Conservation (phyloP, 2,797 vertebrate genomes). For the Odontamblyopus lacepedii region DNA sequence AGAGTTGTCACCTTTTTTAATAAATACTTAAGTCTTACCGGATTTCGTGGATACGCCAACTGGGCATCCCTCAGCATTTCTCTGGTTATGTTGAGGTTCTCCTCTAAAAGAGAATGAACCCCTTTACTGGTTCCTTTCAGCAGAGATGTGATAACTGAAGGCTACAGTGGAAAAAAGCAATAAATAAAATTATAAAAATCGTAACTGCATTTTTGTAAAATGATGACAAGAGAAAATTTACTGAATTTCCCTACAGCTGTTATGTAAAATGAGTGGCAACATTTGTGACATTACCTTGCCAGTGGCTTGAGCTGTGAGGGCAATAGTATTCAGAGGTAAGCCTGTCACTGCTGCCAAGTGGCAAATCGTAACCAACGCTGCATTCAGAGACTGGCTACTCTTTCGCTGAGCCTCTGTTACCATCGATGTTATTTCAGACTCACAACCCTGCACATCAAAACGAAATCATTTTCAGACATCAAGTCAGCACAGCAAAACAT, state of each 20-base stretch:
- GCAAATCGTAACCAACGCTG: slow-evolving; percentile 69
- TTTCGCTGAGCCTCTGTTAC: slow-evolving; percentile 87
- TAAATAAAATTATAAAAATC: not conserved
- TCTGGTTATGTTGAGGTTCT: slow-evolving; percentile 70
- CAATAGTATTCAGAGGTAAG: slow-evolving; percentile 67
- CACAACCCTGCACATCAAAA: slow-evolving; percentile 82
- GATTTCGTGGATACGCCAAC: slow-evolving; percentile 68
- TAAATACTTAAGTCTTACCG: slow-evolving; percentile 46
- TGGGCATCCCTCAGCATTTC: slow-evolving; percentile 76
- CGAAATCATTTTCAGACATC: slow-evolving; percentile 26
- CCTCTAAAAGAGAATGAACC: slow-evolving; percentile 76
- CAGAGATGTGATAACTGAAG: slow-evolving; percentile 58
- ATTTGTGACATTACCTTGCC: slow-evolving; percentile 58
- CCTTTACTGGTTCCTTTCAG: slow-evolving; percentile 79
- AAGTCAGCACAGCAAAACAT: slow-evolving; percentile 21
- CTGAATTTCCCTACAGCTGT: not conserved
- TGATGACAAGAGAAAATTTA: not conserved
- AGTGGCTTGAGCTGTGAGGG: slow-evolving; percentile 52
- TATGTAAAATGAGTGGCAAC: slow-evolving; percentile 29
- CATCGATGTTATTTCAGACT: slow-evolving; percentile 92
- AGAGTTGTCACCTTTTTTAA: not conserved
- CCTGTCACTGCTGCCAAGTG: slow-evolving; percentile 81
- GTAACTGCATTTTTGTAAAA: no score
- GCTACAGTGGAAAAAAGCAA: slow-evolving; percentile 35
- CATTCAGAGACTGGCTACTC: slow-evolving; percentile 74